Evolutionary conservation across 64 coral and sea anemone genomes (phyloP), one percentile per base, ranked within the genome.

Genomic region (Trachythela sp.): DNA sequence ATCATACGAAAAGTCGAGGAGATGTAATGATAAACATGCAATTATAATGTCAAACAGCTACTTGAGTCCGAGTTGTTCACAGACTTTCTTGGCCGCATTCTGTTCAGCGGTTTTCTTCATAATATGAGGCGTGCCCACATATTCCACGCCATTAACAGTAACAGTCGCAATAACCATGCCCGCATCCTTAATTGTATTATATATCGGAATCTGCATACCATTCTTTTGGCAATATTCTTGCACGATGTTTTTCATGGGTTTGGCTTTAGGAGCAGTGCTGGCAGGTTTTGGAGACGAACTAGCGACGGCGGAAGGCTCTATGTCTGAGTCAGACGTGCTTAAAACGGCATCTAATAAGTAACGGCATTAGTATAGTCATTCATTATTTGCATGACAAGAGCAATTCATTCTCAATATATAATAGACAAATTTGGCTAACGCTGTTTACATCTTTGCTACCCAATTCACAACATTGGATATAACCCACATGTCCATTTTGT

Each of bases 101-200:
- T 99, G 96, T 89, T 99, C 96, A 0, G 96, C 89, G 9, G 91
- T 91, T 84, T 99, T 99, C 83, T 95, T 99, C 9, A 94, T 92
- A 43, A 95, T 94, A 39, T 91, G 92, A 14, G 89, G 88, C 9
- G 83, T 85, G 45, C 90, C 88, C 24, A 88, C 83, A 59, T 80
- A 99, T 27, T 67, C 34, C 15, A 77, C 51, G 9, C 93, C 96
- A 2, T 92, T 91, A 9, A 99, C 93, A 86, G 50, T 75, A 6
- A 99, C 89, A 24, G 90, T 90, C 77, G 93, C 92, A 18, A 56
- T 77, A 48, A 92, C 88, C 29, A 89, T 52, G 39, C 86, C 85
- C 27, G 89, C 85, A 9, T 93, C 96, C 75, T 83, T 84, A 48
- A 84, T n/a, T 41, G 87, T 89, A 9, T 85, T 58, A 87, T 99